A percentile compares a stretch with the other conserved stretches of the same genome.
These are phyloP conservation scores for Nemoura dubitans DNA, from an alignment of 2,888 invertebrate species.

Conservation along the genomic window DNA sequence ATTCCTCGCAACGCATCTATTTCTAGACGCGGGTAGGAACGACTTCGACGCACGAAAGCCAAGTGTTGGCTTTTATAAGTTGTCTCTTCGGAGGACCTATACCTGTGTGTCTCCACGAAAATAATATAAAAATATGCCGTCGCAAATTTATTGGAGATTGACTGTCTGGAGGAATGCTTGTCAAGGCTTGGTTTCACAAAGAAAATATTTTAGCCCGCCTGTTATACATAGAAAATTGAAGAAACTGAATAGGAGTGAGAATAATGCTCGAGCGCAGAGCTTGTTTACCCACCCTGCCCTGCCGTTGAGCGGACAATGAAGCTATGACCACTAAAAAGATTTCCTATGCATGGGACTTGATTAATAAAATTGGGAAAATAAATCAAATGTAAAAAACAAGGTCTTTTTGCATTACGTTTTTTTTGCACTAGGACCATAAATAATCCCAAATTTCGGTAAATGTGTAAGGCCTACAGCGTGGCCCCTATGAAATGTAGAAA, in stretches of 20 bases:
- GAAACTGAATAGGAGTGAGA: too few relatives aligned
- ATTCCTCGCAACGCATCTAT: not conserved
- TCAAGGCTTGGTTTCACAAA: too few relatives aligned
- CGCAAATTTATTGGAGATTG: too few relatives aligned
- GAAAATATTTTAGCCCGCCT: too few relatives aligned
- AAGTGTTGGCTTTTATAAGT: not conserved
- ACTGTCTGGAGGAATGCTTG: too few relatives aligned
- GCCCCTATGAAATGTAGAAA: not conserved
- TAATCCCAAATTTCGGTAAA: not conserved
- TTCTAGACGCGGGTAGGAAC: not conserved
- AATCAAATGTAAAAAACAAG: not conserved
- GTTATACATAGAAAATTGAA: too few relatives aligned
- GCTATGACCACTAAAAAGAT: not conserved
- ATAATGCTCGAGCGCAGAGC: too few relatives aligned
- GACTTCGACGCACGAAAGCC: not conserved
- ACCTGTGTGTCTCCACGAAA: too few relatives aligned
- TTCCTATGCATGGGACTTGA: not conserved
- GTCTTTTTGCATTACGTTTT: not conserved
- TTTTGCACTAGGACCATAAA: not conserved
- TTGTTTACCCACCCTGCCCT: too few relatives aligned
- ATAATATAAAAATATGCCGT: too few relatives aligned
- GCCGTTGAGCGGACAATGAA: not conserved
- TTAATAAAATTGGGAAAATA: not conserved
- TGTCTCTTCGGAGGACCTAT: not conserved
- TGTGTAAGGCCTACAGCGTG: not conserved